phyloP scores from a whole-genome alignment of 92 coral and sea anemone genomes.

The Epizoanthus rinbou region DNA sequence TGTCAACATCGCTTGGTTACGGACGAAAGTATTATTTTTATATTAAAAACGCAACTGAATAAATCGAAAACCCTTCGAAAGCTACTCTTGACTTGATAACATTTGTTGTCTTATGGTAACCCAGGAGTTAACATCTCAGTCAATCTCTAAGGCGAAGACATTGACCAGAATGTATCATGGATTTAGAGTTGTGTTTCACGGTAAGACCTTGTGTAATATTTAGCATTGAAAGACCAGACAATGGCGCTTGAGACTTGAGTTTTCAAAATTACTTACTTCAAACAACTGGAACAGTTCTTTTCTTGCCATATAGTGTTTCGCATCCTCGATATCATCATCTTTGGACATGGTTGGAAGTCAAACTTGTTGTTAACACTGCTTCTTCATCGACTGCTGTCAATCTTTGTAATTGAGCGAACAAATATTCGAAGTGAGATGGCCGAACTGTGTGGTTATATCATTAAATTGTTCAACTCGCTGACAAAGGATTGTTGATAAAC shows the following conservation, averaged over 20 bases:
- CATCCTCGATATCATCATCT: slow-evolving; percentile 79
- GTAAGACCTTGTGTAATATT: not conserved
- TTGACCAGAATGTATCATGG: not conserved
- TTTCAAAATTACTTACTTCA: slow-evolving; percentile 58
- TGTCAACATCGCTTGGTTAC: too few species aligned
- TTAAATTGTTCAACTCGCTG: not conserved
- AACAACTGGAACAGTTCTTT: slow-evolving; percentile 81
- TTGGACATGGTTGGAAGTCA: slow-evolving; percentile 8
- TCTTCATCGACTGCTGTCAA: not conserved
- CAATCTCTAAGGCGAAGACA: not conserved
- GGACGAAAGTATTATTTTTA: too few species aligned
- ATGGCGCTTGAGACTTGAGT: not conserved
- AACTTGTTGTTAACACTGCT: not conserved
- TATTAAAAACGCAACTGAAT: too few species aligned
- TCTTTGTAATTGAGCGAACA: not conserved
- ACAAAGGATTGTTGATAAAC: slow-evolving; percentile 1
- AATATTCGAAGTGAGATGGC: not conserved
- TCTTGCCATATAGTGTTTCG: slow-evolving; percentile 82
- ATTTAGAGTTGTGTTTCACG: not conserved
- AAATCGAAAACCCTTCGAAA: too few species aligned
- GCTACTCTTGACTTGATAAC: too few species aligned
- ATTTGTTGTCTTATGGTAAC: too few species aligned
- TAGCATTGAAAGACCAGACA: not conserved
- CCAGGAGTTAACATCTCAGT: not conserved
- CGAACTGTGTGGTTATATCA: not conserved